phyloP scores from a whole-genome alignment of 92 coral and sea anemone species.

The Siderastrea siderea region DNA sequence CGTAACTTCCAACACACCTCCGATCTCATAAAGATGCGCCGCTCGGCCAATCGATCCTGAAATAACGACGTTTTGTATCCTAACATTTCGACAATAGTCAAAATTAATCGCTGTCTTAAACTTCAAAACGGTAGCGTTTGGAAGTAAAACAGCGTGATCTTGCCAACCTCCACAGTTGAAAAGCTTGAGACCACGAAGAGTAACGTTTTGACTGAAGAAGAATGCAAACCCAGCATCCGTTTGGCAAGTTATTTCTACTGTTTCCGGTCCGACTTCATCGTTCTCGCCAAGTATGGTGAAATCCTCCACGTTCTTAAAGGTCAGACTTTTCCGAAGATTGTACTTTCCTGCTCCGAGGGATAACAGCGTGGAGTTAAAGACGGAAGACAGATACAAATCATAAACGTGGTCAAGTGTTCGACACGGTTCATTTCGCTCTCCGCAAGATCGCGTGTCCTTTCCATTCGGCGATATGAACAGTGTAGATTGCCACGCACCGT shows the following conservation, averaged over 20 bases:
- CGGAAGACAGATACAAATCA: neutral
- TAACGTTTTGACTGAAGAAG: slow-evolving; percentile 51
- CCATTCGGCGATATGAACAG: slow-evolving; percentile 39
- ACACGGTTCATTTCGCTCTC: slow-evolving; percentile 33
- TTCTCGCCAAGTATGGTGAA: slow-evolving; percentile 55
- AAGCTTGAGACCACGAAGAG: slow-evolving; percentile 33
- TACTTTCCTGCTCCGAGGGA: slow-evolving; percentile 57
- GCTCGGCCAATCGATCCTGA: slow-evolving; percentile 74
- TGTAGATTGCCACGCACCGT: neutral
- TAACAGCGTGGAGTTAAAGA: slow-evolving; percentile 66
- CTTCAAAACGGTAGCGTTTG: slow-evolving; percentile 14
- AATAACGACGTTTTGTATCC: slow-evolving; percentile 48
- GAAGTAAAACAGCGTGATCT: slow-evolving; percentile 18
- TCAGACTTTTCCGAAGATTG: slow-evolving; percentile 48
- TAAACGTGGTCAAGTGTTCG: slow-evolving; percentile 28
- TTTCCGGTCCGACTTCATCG: slow-evolving; percentile 4
- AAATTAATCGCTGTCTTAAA: slow-evolving; percentile 73
- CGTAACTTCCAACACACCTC: slow-evolving; percentile 63
- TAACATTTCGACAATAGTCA: slow-evolving; percentile 70
- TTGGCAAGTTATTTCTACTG: slow-evolving; percentile 47
- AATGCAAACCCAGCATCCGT: slow-evolving; percentile 49
- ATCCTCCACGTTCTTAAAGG: slow-evolving; percentile 47
- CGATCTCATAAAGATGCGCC: slow-evolving; percentile 69
- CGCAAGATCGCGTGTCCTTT: slow-evolving; percentile 22
- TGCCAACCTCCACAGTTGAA: slow-evolving; percentile 58